Base-by-base conservation (phyloP, 1,140 invertebrate species). In the Leptinotarsa undecemlineata region DNA sequence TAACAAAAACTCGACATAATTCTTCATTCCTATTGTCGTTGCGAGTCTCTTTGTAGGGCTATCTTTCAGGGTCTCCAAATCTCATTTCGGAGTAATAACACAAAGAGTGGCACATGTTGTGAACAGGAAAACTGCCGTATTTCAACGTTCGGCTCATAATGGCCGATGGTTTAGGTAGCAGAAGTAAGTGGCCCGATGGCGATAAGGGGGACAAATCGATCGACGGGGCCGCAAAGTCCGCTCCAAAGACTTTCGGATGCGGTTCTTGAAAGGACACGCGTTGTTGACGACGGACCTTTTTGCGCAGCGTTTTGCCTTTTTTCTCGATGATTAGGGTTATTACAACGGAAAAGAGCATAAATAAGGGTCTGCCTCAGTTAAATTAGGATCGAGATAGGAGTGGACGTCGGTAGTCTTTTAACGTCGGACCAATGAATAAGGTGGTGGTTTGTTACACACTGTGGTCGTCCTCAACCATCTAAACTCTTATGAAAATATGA, bases 71-170 rank as follows among this genome's bases (percentile, higher is more conserved):
- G 74, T 57, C 51, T 57, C 51, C 51, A 57, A 57, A 57, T 57
- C 77, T 78, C 77, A 78, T 78, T 78, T 78, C 64, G 74, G 69
- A 68, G 78, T 72, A 80, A 78, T 78, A 80, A 76, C 78, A 67
- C 73, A 63, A 70, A 73, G 77, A 80, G 77, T 80, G 77, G 77
- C 78, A 80, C 78, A 80, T 80, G 77, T 80, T 80, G 74, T 48
- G 74, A 80, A 74, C 76, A 77, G 77, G 74, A 73, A 72, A 77
- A 78, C 69, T 76, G 74, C 73, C 78, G 75, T 80, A 80, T 78
- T 80, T 80, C 78, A 80, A 66, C 47, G 69, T 66, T 66, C n/a
- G 76, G 60, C 63, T 68, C 60, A 71, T 76, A 78, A 79, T 78
- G 75, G 74, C 73, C 74, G 72, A 75, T 76, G 74, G 77, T 74